These are phyloP conservation scores for Eupithecia inturbata DNA, from an alignment of 2,888 invertebrate species.

Conservation along the genomic window DNA sequence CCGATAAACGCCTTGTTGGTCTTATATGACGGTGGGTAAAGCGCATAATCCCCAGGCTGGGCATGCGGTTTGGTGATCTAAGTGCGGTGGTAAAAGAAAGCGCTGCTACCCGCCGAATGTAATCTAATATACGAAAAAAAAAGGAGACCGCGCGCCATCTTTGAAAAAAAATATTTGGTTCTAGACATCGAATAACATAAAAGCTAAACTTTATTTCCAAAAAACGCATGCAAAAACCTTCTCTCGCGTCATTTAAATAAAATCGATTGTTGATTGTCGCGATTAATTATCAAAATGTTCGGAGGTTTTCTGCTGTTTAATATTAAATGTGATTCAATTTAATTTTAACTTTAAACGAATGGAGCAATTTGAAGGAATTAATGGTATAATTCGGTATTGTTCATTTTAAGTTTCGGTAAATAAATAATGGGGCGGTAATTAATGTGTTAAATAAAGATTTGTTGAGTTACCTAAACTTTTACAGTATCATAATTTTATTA, in stretches of 20 bases:
- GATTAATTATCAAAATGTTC: background rate
- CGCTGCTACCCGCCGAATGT: no score
- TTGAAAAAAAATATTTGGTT: no score
- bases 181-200: no score
- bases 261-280: constrained; percentile 2
- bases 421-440: background rate
- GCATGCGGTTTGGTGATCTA: no score
- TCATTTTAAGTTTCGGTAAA: constrained; percentile 1
- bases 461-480: background rate
- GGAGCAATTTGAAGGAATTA: constrained; percentile 1
- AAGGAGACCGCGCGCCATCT: no score
- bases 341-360: constrained; percentile 24
- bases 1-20: no score
- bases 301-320: constrained; percentile 11
- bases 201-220: no score
- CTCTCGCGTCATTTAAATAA: constrained; percentile 4
- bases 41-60: no score
- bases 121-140: no score
- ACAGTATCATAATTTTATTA: background rate
- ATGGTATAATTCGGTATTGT: background rate
- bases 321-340: constrained; percentile 28
- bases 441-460: background rate
- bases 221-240: background rate
- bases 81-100: no score
- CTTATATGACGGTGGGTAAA: no score